These are phyloP conservation scores for Rattus rattus DNA, from an alignment of 2,113 vertebrate genomes.

Conservation along the genomic window DNA sequence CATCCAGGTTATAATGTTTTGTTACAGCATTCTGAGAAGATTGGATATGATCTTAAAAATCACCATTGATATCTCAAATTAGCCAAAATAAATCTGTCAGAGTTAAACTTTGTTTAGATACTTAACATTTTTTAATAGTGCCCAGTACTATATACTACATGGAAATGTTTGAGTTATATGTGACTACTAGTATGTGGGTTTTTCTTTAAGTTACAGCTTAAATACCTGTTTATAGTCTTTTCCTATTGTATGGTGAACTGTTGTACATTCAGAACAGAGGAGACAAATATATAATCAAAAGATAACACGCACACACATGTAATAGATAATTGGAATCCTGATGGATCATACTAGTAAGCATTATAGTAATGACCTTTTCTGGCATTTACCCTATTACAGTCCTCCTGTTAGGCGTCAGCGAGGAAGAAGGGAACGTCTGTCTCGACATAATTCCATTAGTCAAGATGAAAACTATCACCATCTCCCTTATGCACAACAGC, in stretches of 20 bases:
- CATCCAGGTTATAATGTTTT: not conserved
- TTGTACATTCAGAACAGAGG: not conserved
- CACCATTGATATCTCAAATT: not conserved
- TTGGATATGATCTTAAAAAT: conserved; percentile 18
- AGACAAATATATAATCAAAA: conserved; percentile 26
- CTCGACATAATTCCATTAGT: conserved; percentile 91
- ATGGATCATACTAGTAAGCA: not conserved
- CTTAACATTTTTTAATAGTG: conserved; percentile 38
- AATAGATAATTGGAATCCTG: not conserved
- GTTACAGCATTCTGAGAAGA: not conserved
- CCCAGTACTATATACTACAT: not conserved
- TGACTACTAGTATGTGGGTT: not conserved
- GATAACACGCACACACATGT: not conserved
- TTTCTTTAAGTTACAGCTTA: not conserved
- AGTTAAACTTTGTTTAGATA: conserved; percentile 22
- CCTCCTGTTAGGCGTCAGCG: conserved; percentile 96
- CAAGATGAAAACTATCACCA: conserved; percentile 97
- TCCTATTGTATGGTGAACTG: not conserved
- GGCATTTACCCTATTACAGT: conserved; percentile 85
- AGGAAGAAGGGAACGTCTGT: conserved; percentile 93
- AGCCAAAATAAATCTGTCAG: conserved; percentile 33
- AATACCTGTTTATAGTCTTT: not conserved
- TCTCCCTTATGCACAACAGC: conserved; percentile 93
- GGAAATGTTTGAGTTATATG: conserved; percentile 30
- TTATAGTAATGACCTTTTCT: conserved; percentile 49